Evolutionary conservation across 2,113 vertebrate species (phyloP).

Genomic region (Notothenia coriiceps): DNA sequence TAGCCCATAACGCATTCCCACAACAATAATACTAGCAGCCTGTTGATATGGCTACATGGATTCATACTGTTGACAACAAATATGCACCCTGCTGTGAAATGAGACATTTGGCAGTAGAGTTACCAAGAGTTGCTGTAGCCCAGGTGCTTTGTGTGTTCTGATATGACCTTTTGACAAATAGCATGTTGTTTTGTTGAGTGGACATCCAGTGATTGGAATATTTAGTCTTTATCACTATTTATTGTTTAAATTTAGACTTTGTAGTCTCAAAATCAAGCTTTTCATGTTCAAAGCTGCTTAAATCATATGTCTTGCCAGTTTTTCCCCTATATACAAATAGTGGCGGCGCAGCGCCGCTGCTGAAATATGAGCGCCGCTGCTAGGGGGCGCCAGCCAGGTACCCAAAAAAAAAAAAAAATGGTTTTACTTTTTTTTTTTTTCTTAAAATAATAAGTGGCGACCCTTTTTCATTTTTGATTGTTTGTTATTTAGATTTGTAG

Average conservation of each 20-base stretch:
- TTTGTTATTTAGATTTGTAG: no score
- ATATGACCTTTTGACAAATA: neutral
- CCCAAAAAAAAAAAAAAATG: no score
- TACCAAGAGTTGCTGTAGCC: no score
- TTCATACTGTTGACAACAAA: neutral
- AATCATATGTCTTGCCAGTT: neutral
- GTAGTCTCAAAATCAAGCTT: neutral
- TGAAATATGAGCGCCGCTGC: no score
- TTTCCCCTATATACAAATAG: no score
- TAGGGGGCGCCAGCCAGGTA: no score
- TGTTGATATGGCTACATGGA: neutral
- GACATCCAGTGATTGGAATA: neutral
- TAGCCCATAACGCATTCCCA: constrained; percentile 21
- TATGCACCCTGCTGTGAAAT: neutral
- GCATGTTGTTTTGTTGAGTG: neutral
- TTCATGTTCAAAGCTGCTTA: neutral
- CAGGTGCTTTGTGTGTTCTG: neutral
- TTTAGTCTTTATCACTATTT: neutral
- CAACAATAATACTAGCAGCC: neutral
- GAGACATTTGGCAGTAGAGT: neutral
- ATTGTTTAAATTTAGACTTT: neutral
- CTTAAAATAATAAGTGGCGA: no score
- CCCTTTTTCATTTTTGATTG: no score
- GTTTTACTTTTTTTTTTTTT: no score
- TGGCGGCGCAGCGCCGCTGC: no score